Conservation (phyloP, 2,888 invertebrate genomes). For the Heteromurus nitidus region DNA sequence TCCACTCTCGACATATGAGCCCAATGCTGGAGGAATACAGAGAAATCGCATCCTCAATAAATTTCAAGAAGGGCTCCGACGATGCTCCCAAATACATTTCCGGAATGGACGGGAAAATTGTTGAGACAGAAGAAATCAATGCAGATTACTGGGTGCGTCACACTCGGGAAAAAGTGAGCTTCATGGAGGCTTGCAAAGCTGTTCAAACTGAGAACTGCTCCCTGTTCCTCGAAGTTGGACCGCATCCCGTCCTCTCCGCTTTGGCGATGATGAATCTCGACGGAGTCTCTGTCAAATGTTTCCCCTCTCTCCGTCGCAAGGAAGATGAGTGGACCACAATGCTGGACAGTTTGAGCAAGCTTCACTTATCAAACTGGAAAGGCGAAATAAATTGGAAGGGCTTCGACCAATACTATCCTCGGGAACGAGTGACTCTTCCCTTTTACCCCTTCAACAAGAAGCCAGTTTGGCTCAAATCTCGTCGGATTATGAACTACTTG, state of each 20-base stretch:
- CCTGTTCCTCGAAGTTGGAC: constrained; percentile 26
- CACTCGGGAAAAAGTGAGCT: constrained; percentile 30
- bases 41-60: constrained; percentile 4
- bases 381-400: constrained; percentile 50
- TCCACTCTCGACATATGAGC: constrained; percentile 63
- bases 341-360: constrained; percentile 32
- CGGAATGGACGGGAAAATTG: constrained; percentile 39
- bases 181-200: constrained; percentile 32
- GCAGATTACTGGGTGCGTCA: too few species aligned
- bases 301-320: constrained; percentile 52
- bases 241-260: constrained; percentile 62
- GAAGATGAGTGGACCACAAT: constrained; percentile 46
- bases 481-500: too few species aligned
- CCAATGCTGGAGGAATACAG: constrained; percentile 46
- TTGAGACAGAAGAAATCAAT: background rate
- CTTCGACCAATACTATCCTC: constrained; percentile 15
- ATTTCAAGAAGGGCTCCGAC: background rate
- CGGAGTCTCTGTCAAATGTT: background rate
- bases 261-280: too few species aligned
- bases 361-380: constrained; percentile 43
- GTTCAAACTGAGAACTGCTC: constrained; percentile 18
- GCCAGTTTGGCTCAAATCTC: constrained; percentile 32
- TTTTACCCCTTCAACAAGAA: constrained; percentile 42
- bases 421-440: background rate
- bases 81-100: constrained; percentile 46